Conservation (phyloP, 2,113 vertebrate genomes). For the Zosterops pallidus region DNA sequence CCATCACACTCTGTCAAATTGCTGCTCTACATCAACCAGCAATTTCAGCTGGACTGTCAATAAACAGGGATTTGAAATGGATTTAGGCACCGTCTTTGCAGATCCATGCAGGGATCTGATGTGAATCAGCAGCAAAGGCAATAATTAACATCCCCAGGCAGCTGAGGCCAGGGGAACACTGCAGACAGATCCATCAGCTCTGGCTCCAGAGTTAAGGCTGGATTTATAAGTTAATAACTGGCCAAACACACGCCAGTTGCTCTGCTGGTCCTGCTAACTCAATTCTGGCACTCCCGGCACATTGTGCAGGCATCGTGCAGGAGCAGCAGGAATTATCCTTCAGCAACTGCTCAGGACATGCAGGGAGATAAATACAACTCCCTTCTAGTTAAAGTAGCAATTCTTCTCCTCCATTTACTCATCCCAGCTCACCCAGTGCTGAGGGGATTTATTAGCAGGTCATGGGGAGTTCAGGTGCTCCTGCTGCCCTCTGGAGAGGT, state of each 20-base stretch:
- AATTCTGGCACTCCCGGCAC: background rate
- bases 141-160: background rate
- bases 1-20: background rate
- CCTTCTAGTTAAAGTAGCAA: background rate
- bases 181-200: constrained; percentile 34
- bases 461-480: background rate
- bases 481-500: background rate
- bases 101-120: background rate
- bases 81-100: background rate
- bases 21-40: background rate
- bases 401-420: background rate
- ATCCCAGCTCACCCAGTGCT: background rate
- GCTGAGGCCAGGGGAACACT: background rate
- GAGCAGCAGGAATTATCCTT: background rate
- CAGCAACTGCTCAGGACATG: background rate
- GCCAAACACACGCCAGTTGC: background rate
- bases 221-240: background rate
- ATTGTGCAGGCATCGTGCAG: background rate
- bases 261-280: constrained; percentile 18
- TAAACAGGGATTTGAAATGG: background rate
- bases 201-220: constrained; percentile 39
- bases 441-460: background rate
- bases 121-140: background rate
- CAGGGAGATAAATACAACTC: background rate
- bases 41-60: background rate